Base-by-base conservation (phyloP, 2,797 vertebrate species). In the Liparis tanakae region DNA sequence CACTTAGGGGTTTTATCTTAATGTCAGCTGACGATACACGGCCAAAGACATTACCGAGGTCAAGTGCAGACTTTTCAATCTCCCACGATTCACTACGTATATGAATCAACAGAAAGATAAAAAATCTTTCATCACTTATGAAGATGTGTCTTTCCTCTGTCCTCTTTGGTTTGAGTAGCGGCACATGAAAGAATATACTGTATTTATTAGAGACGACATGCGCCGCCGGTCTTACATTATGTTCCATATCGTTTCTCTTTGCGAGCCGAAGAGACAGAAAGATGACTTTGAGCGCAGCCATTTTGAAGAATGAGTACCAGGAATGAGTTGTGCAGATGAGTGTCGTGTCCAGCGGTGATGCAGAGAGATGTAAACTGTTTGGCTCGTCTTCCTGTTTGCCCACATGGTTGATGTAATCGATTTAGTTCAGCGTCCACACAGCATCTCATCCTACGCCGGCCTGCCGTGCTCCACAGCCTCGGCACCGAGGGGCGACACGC, bases 1-100 rank as follows among this genome's bases (percentile, higher is more conserved):
- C 74, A 56, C 65, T 70, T 37, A 80, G 86, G 87, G 86, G 83
- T 74, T 83, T 89, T 71, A 80, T 89, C 74, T 78, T 86, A 83
- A 88, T 85, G 81, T 84, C 79, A 79, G 57, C 20, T 68, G 73
- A 92, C 89, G 79, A 89, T 80, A 76, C 68, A 81, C 3, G 60
- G 70, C 70, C 68, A 64, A 83, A 81, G 85, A 82, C 10, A 60
- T 83, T 87, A 75, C 39, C 50, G 65, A 85, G 76, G 84, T 86
- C 86, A 85, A 90, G 83, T 75, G 65, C 85, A 93, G 91, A 91
- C 89, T 85, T 93, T 91, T 91, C 77, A 83, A 67, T 90, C 68
- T 81, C 76, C 76, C 78, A 87, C 79, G 85, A 91, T 89, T 92
- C 85, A 85, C 59, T 43, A 76, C 70, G 6, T 66, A 53, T 88